Evolutionary conservation across 1,140 invertebrate genomes (phyloP).

Genomic region (roundworm (Caenorhabditis elegans)): DNA sequence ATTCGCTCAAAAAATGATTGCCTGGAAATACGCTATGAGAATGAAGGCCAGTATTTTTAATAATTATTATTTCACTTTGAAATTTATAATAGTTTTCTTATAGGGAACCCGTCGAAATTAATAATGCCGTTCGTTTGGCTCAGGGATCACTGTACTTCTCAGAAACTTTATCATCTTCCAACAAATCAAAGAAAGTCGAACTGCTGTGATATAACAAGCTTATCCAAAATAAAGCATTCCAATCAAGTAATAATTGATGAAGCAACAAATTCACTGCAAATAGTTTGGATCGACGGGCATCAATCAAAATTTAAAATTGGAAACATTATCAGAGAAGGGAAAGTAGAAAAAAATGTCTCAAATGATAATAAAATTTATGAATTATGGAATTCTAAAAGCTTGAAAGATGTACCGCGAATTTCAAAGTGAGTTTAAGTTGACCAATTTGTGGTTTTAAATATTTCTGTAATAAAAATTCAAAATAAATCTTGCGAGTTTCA

Average conservation of each 20-base stretch:
- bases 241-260: conserved; percentile 40
- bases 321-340: not conserved
- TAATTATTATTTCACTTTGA: not conserved
- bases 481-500: conserved; percentile 40
- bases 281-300: conserved; percentile 35
- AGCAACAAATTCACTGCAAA: conserved; percentile 44
- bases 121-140: conserved; percentile 59
- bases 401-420: not conserved
- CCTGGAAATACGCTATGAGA: not conserved
- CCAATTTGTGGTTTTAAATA: no score
- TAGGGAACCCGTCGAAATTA: conserved; percentile 10
- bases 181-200: conserved; percentile 57
- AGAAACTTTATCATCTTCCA: not conserved
- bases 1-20: not conserved
- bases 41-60: not conserved
- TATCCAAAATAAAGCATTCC: not conserved
- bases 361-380: not conserved
- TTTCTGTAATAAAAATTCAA: no score
- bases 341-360: not conserved
- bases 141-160: conserved; percentile 54
- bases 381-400: not conserved
- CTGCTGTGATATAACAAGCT: not conserved
- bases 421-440: not conserved
- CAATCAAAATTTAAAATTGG: conserved; percentile 1
- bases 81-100: not conserved